Evolutionary conservation across 2,888 invertebrate species (phyloP), one percentile per base, ranked within the genome.

Genomic region (Parnassius mnemosyne): DNA sequence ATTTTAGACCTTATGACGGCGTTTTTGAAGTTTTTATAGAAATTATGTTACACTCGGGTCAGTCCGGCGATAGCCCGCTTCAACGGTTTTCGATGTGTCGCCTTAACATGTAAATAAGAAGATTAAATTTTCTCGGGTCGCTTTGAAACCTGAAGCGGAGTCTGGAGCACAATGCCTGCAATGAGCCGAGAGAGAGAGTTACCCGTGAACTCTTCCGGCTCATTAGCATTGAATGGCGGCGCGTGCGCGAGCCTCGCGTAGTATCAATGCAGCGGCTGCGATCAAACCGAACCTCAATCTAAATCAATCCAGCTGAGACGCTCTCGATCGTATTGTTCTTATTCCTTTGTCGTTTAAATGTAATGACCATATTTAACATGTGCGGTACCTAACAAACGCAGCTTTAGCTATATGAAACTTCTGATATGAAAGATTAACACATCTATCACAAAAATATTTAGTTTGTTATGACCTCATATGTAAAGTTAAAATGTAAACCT

Each of bases 181-280:
- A 83, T 82, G 78, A 77, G 70, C 71, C 44, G 49, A 51, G 69
- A 65, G 68, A 65, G 68, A 78, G 84, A 86, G 86, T 87, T 78
- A 79, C 80, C 79, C 81, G 82, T 80, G 82, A 82, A 79, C 80
- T 87, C 87, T 86, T 88, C 87, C 88, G 84, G 78, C 75, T 84
- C 85, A 91, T 91, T 90, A 89, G 87, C 90, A 91, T 89, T 89
- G 88, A 90, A 90, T 89, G 79, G 78, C 80, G 78, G 75, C 84
- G 81, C 84, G 83, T 82, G 85, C 84, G 80, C 84, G 80, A 75
- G 79, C 77, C 77, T 73, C 81, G 72, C 75, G 77, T 82, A 86
- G 77, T 82, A 86, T 87, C 84, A 84, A 85, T 86, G 86, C 84
- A 77, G 77, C 79, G 68, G 71, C 69, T 71, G 70, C 71, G 70